Evolutionary conservation across 2,888 invertebrate species (phyloP).

Genomic region (Eretmocerus hayati): DNA sequence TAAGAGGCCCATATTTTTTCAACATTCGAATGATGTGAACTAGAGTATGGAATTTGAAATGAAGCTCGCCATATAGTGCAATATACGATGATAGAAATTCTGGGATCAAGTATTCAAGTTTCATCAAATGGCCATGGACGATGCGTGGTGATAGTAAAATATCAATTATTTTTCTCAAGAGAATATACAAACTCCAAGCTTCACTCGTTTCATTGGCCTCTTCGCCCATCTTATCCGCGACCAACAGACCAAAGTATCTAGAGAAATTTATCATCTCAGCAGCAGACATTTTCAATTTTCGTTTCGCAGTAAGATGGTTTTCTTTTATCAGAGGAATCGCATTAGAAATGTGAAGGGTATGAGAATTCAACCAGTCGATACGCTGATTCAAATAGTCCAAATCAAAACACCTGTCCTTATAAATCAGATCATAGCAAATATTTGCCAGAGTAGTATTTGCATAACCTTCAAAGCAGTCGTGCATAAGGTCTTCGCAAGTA

Average conservation of each 20-base stretch:
- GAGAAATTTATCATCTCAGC: slow-evolving; percentile 9
- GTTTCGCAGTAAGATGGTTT: slow-evolving; percentile 4
- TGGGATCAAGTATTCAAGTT: slow-evolving; percentile 10
- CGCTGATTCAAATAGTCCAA: slow-evolving; percentile 10
- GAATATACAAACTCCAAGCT: background rate
- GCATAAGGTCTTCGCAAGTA: slow-evolving; percentile 20
- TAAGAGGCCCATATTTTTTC: slow-evolving; percentile 17
- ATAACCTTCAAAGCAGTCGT: slow-evolving; percentile 22
- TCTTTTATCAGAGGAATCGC: slow-evolving; percentile 8
- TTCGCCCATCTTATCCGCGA: slow-evolving; percentile 8
- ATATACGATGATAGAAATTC: slow-evolving; percentile 15
- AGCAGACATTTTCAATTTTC: slow-evolving; percentile 15
- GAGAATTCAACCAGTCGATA: slow-evolving; percentile 5
- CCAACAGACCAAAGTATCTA: slow-evolving; percentile 3
- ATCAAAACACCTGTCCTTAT: slow-evolving; percentile 12
- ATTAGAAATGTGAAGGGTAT: background rate
- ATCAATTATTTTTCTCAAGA: slow-evolving; percentile 5
- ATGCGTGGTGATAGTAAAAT: slow-evolving; percentile 13
- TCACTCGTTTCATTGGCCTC: too few relatives aligned
- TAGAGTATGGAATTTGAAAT: slow-evolving; percentile 25
- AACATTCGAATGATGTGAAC: slow-evolving; percentile 17
- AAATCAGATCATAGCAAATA: slow-evolving; percentile 9
- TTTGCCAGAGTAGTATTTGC: slow-evolving; percentile 17
- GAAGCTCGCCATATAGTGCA: slow-evolving; percentile 13
- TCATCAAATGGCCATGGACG: slow-evolving; percentile 7